Evolutionary conservation across 2,888 invertebrate genomes (phyloP), one percentile per base, ranked within the genome.

Genomic region (Sinotaia quadrata): DNA sequence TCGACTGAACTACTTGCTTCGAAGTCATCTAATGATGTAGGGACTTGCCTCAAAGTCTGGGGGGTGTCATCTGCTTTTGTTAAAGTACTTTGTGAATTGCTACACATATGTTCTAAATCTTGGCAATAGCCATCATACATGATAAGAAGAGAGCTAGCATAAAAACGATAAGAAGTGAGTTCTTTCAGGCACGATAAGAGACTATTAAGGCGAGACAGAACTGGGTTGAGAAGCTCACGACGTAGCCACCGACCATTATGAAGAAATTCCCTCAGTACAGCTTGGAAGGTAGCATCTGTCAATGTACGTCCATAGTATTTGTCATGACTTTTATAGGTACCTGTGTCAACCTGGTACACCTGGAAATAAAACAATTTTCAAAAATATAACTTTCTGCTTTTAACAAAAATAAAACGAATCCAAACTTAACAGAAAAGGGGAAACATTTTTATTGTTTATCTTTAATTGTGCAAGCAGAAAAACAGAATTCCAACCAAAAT

Each of bases 241-340:
- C 87, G 78, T 65, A 90, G 75, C 49, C 84, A 78, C 31, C 79
- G 76, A 47, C 91, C 91, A 79, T 91, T 90, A 77, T 90, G 88
- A 4, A 91, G 82, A 80, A 90, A 91, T 75, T 89, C 87, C 52
- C 81, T 80, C 36, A 91, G 78, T 2, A 89, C 87, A 66, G 89
- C 84, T 61, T 87, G 86, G 73, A 91, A 90, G 2, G 90, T 90
- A 12, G 89, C 88, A 15, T 87, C 87, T 2, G 87, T 87, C 61
- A 91, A 80, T 29, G 87, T 86, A 8, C 90, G 87, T 0, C 91
- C 91, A 77, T 89, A 89, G 81, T 90, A 91, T 80, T 91, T 91
- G 83, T 91, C 89, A 60, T 88, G 87, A 78, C 90, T 90, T 4
- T 89, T 81, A 79, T 89, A 91, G 65, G 86, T 86, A n/a, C 88